These are phyloP conservation scores for Ellobius talpinus DNA, from an alignment of 2,113 vertebrate species.

Conservation along the genomic window DNA sequence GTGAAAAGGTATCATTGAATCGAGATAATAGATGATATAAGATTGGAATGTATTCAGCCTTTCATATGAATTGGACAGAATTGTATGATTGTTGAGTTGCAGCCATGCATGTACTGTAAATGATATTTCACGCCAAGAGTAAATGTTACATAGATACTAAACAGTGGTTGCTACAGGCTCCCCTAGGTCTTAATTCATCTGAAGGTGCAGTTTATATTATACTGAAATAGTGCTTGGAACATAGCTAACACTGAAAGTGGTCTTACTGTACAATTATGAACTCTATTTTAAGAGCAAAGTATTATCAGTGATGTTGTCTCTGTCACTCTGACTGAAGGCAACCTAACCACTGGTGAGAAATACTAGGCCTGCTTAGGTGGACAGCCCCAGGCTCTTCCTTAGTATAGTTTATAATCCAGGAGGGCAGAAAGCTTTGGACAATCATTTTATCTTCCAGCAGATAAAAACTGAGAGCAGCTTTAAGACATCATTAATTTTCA, in stretches of 20 bases:
- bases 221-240: neutral
- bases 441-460: neutral
- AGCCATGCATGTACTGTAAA: neutral
- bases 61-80: neutral
- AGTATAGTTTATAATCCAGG: neutral
- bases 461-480: neutral
- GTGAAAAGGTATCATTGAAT: neutral
- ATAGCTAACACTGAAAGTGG: neutral
- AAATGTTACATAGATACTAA: neutral
- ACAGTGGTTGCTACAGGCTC: neutral
- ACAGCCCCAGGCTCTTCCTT: neutral
- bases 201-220: neutral
- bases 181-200: neutral
- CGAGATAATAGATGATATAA: neutral
- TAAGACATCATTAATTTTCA: neutral
- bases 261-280: neutral
- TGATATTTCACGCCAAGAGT: neutral
- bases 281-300: neutral
- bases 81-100: neutral
- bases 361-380: neutral
- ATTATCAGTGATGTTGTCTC: neutral
- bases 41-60: constrained; percentile 19
- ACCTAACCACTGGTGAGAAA: neutral
- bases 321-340: neutral
- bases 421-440: neutral